Evolutionary conservation across 1,140 invertebrate genomes (phyloP).

Genomic region (Lethrus apterus): DNA sequence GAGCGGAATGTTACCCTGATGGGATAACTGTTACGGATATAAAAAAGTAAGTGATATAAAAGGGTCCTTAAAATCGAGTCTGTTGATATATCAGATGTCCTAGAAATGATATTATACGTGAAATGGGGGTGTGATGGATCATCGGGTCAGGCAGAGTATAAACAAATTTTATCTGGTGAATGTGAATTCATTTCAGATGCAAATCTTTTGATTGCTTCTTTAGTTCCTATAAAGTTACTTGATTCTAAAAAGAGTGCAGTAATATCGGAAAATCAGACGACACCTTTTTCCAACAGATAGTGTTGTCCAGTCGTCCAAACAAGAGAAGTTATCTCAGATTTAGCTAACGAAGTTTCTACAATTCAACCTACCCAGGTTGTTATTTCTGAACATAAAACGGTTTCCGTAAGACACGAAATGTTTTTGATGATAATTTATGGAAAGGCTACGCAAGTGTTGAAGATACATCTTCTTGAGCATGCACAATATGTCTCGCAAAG

Average conservation of each 20-base stretch:
- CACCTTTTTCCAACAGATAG: neutral
- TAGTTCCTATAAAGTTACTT: slow-evolving; percentile 1
- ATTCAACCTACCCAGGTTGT: neutral
- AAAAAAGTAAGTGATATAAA: slow-evolving; percentile 5
- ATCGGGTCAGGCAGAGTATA: neutral
- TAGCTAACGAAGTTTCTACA: neutral
- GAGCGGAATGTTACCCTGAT: slow-evolving; percentile 1
- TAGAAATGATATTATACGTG: neutral
- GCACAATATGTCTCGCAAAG: too few species aligned
- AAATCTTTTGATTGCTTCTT: slow-evolving; percentile 6
- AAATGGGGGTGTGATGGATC: neutral
- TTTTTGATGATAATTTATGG: slow-evolving; percentile 1
- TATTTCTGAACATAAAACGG: neutral
- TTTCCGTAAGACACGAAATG: neutral
- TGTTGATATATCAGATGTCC: too few species aligned
- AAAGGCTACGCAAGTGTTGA: neutral
- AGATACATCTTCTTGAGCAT: too few species aligned
- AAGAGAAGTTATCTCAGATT: neutral
- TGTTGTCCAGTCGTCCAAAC: neutral
- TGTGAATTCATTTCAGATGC: slow-evolving; percentile 6
- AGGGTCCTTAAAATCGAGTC: neutral
- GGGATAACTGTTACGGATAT: neutral
- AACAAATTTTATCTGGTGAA: slow-evolving; percentile 1
- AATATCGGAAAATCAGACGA: slow-evolving; percentile 4
- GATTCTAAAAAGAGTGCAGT: slow-evolving; percentile 3